Evolutionary conservation across 2,888 invertebrate genomes (phyloP).

Genomic region (Chorisops tibialis): DNA sequence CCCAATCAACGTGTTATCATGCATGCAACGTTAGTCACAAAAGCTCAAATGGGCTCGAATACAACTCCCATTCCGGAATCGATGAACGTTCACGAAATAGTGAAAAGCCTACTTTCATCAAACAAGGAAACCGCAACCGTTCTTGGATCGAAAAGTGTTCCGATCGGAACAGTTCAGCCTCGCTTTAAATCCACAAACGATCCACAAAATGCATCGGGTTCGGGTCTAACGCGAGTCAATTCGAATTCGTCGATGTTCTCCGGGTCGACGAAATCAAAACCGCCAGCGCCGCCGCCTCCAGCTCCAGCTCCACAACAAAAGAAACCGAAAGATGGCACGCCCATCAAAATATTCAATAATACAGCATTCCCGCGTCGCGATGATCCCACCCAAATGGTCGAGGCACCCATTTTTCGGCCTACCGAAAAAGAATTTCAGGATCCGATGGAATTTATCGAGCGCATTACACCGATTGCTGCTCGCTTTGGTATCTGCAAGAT

Average conservation of each 20-base stretch:
- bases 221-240: slow-evolving; percentile 46
- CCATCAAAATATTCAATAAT: slow-evolving; percentile 51
- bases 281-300: too few species aligned
- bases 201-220: slow-evolving; percentile 29
- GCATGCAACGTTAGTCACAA: slow-evolving; percentile 63
- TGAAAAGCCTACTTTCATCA: slow-evolving; percentile 46
- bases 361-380: slow-evolving; percentile 54
- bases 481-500: slow-evolving; percentile 85
- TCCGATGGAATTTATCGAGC: slow-evolving; percentile 79
- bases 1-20: slow-evolving; percentile 62
- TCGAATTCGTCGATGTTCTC: slow-evolving; percentile 50
- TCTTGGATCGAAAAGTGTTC: slow-evolving; percentile 43
- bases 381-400: slow-evolving; percentile 59
- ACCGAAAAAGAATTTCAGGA: slow-evolving; percentile 81
- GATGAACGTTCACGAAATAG: slow-evolving; percentile 49
- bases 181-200: slow-evolving; percentile 46
- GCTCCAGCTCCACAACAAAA: slow-evolving; percentile 42
- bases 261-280: slow-evolving; percentile 48
- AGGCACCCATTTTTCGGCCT: slow-evolving; percentile 78
- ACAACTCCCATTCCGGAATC: slow-evolving; percentile 49
- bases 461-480: slow-evolving; percentile 71
- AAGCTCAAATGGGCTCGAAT: slow-evolving; percentile 54
- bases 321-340: slow-evolving; percentile 50
- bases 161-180: slow-evolving; percentile 58
- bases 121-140: slow-evolving; percentile 33